Evolutionary conservation across 1,140 invertebrate genomes (phyloP).

Genomic region (Drosophila orena): DNA sequence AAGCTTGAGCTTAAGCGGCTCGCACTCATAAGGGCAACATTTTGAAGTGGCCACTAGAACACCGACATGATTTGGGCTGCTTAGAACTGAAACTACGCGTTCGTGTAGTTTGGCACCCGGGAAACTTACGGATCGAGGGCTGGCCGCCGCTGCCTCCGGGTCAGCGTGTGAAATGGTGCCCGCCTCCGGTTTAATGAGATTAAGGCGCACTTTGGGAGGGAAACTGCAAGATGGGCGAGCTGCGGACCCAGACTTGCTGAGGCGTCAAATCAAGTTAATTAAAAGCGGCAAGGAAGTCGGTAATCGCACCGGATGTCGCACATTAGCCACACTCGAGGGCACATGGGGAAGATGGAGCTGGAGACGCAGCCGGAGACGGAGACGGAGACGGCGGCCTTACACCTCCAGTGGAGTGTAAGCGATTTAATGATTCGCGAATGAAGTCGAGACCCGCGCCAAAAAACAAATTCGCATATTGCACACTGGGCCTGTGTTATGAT

Average conservation of each 20-base stretch:
- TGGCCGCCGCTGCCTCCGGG: conserved; percentile 40
- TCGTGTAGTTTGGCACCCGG: background rate
- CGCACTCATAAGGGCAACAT: conserved; percentile 8
- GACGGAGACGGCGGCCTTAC: conserved; percentile 38
- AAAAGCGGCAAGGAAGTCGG: conserved; percentile 35
- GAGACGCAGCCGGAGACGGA: too few relatives aligned
- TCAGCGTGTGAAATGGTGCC: conserved; percentile 49
- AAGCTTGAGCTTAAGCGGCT: conserved; percentile 20
- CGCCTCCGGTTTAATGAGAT: conserved; percentile 49
- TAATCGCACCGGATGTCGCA: conserved; percentile 77
- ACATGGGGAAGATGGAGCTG: conserved; percentile 56
- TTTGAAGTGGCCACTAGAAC: conserved; percentile 56
- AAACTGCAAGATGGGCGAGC: conserved; percentile 28
- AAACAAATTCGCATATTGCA: conserved; percentile 23
- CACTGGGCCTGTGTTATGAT: conserved; percentile 56
- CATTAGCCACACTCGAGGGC: conserved; percentile 80
- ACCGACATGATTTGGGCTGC: conserved; percentile 33
- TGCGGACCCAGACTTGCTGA: conserved; percentile 52
- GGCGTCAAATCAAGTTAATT: conserved; percentile 85
- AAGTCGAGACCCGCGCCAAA: conserved; percentile 77
- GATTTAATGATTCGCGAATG: conserved; percentile 73
- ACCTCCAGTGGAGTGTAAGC: conserved; percentile 76
- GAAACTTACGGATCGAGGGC: conserved; percentile 25
- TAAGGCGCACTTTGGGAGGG: conserved; percentile 57
- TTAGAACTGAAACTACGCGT: conserved; percentile 4